These are phyloP conservation scores for Columba janthina DNA, from an alignment of 2,113 vertebrate genomes.

Conservation along the genomic window DNA sequence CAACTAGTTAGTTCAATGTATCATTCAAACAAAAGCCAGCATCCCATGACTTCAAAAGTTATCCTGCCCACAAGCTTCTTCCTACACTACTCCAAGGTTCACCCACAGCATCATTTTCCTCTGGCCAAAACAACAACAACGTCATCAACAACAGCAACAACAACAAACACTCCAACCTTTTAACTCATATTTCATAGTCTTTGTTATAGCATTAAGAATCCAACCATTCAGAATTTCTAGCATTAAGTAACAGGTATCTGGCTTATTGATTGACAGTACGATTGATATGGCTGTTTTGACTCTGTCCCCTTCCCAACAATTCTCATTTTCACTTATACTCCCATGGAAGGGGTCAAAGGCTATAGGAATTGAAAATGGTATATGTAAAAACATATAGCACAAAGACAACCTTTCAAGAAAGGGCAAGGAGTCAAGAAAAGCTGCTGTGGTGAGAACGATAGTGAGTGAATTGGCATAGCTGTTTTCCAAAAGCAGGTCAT, in stretches of 20 bases:
- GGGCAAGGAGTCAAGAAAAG: background rate
- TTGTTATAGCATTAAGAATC: background rate
- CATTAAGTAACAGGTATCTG: background rate
- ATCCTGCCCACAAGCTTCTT: background rate
- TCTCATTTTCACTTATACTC: background rate
- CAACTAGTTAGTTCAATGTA: background rate
- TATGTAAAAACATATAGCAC: background rate
- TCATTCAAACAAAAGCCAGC: background rate
- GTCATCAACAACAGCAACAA: too few species aligned
- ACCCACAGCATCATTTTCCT: background rate
- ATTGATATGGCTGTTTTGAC: background rate
- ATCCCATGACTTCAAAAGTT: background rate
- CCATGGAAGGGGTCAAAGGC: background rate
- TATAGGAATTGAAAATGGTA: background rate
- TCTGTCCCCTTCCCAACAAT: background rate
- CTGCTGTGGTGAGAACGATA: background rate
- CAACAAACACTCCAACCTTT: background rate
- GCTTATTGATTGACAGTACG: background rate
- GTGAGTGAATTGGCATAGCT: background rate
- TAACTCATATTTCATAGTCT: background rate
- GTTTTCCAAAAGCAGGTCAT: background rate
- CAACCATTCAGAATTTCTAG: background rate
- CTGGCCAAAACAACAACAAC: background rate
- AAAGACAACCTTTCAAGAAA: background rate
- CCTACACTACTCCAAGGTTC: background rate